These are phyloP conservation scores for Oncorhynchus gorbuscha DNA, from an alignment of 2,113 vertebrate species.

Conservation along the genomic window DNA sequence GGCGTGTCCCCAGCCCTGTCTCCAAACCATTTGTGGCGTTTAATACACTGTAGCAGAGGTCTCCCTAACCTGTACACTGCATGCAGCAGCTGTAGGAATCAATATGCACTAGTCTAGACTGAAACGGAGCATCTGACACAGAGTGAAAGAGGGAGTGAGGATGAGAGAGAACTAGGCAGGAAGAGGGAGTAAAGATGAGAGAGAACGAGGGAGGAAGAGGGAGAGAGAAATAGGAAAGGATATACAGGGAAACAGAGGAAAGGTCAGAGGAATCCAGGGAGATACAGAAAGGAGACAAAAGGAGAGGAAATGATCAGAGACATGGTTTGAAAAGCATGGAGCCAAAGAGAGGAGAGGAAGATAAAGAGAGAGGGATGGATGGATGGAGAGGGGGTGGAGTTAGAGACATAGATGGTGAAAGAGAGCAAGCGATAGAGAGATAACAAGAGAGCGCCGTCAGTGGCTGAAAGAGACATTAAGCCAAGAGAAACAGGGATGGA, in stretches of 20 bases:
- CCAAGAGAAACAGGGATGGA: slow-evolving; percentile 55
- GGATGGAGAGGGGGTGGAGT: background rate
- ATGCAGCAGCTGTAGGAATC: slow-evolving; percentile 70
- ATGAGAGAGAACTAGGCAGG: slow-evolving; percentile 10
- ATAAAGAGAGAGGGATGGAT: background rate
- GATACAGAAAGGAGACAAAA: slow-evolving; percentile 5
- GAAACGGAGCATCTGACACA: slow-evolving; percentile 74
- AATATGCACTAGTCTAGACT: slow-evolving; percentile 75
- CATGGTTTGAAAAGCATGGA: slow-evolving; percentile 17
- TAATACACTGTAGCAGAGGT: slow-evolving; percentile 78
- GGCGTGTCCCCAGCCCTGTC: slow-evolving; percentile 68
- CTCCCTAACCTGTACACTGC: slow-evolving; percentile 63
- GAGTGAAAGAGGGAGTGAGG: slow-evolving; percentile 61
- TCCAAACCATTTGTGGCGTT: slow-evolving; percentile 78
- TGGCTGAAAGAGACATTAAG: slow-evolving; percentile 70
- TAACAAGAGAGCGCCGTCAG: slow-evolving; percentile 30
- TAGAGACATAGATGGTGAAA: background rate
- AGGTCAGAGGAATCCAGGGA: background rate
- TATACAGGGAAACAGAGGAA: slow-evolving; percentile 5
- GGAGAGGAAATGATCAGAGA: background rate
- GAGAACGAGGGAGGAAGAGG: slow-evolving; percentile 8
- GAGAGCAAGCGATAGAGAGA: slow-evolving; percentile 5
- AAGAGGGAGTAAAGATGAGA: slow-evolving; percentile 4
- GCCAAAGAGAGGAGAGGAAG: background rate
- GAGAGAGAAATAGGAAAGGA: slow-evolving; percentile 17